phyloP scores from a whole-genome alignment of 2,888 invertebrate genomes.

The Aelia acuminata region DNA sequence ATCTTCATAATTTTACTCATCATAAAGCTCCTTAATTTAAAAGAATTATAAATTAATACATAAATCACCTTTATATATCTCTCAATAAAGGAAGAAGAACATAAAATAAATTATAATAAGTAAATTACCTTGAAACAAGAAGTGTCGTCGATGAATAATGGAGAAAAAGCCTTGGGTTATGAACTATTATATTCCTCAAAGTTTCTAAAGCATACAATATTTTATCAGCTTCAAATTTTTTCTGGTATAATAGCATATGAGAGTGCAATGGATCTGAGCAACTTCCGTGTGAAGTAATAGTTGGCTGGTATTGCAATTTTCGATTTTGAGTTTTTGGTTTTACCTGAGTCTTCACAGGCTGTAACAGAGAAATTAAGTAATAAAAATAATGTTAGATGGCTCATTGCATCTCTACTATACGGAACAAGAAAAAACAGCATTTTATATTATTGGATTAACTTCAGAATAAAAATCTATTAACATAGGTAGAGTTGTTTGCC shows the following conservation, averaged over 20 bases:
- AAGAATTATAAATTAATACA: no score
- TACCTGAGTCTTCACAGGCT: constrained; percentile 49
- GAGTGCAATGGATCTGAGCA: constrained; percentile 79
- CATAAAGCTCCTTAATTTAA: no score
- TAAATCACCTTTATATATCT: no score
- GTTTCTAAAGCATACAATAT: constrained; percentile 82
- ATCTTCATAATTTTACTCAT: no score
- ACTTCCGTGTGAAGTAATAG: constrained; percentile 63
- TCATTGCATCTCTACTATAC: no score
- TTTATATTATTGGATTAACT: no score
- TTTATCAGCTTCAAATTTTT: constrained; percentile 82
- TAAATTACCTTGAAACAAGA: constrained; percentile 65
- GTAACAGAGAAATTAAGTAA: not conserved
- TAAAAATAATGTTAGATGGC: not conserved
- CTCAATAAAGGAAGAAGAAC: no score
- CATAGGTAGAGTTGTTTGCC: not conserved
- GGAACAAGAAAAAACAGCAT: no score
- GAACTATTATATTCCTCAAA: constrained; percentile 79
- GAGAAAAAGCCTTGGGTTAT: constrained; percentile 81
- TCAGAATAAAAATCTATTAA: no score
- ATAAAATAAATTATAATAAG: no score
- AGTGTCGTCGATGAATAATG: constrained; percentile 84
- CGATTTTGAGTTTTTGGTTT: constrained; percentile 58
- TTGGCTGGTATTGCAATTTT: constrained; percentile 64
- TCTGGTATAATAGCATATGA: constrained; percentile 86